A percentile compares a stretch with the other conserved stretches of the same genome.
Evolutionary conservation across 2,113 vertebrate species (phyloP).

Genomic region (Cochlearius cochlearius): DNA sequence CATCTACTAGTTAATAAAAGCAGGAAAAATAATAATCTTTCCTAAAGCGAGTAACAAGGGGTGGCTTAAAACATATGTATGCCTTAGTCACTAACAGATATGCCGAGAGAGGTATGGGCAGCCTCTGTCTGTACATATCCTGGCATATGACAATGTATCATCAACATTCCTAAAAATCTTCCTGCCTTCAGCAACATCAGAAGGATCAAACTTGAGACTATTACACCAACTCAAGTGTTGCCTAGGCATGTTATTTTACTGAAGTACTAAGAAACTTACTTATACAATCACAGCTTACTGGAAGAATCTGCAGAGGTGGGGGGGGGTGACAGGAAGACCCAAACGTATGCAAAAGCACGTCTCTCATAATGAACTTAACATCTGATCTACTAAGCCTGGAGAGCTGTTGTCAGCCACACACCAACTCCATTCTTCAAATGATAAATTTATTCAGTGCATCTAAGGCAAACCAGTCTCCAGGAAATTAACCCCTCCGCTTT

Average conservation of each 20-base stretch:
- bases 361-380: background rate
- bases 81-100: background rate
- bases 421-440: background rate
- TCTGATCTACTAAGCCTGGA: background rate
- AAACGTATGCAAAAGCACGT: accelerated
- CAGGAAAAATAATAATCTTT: background rate
- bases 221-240: background rate
- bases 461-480: background rate
- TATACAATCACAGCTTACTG: background rate
- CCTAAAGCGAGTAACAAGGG: background rate
- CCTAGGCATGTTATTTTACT: background rate
- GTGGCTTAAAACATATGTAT: background rate
- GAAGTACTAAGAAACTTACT: background rate
- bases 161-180: background rate
- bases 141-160: background rate
- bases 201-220: background rate
- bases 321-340: background rate
- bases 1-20: background rate
- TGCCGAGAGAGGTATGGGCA: background rate
- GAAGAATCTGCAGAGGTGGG: background rate
- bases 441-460: background rate
- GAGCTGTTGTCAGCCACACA: background rate
- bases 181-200: background rate
- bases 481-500: background rate
- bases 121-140: background rate